A percentile compares a stretch with the other conserved stretches of the same genome.
Evolutionary conservation across 1,140 invertebrate species (phyloP).

Genomic region (Lasioglossum baleicum): DNA sequence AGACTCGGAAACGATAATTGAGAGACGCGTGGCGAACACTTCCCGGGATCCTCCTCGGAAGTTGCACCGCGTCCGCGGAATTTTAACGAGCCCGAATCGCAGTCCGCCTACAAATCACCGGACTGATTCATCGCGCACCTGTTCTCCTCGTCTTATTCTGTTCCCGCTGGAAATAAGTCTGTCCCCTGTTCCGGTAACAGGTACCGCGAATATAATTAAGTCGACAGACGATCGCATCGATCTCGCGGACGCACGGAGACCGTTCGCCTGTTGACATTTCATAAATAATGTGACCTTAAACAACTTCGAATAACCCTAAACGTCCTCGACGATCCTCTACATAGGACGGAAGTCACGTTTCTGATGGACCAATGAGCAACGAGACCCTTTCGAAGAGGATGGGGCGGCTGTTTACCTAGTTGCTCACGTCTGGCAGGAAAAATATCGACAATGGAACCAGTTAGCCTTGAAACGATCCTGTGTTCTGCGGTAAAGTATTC

Average conservation of each 20-base stretch:
- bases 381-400: too few species aligned
- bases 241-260: neutral
- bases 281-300: too few species aligned
- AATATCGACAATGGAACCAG: too few species aligned
- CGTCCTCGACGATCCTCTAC: too few species aligned
- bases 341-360: too few species aligned
- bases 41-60: constrained; percentile 29
- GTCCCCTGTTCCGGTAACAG: neutral
- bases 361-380: too few species aligned
- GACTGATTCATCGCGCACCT: constrained; percentile 46
- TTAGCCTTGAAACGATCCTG: too few species aligned
- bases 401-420: too few species aligned
- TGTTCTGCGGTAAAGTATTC: too few species aligned
- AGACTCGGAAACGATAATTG: neutral
- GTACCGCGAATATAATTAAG: constrained; percentile 55
- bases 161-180: neutral
- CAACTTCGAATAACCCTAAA: too few species aligned
- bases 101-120: constrained; percentile 52
- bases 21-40: neutral
- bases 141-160: constrained; percentile 39
- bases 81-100: constrained; percentile 51
- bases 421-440: too few species aligned
- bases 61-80: constrained; percentile 40
- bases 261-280: too few species aligned
- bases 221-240: constrained; percentile 48